These are phyloP conservation scores for Oegoconia quadripuncta DNA, from an alignment of 2,888 invertebrate genomes.

Conservation along the genomic window DNA sequence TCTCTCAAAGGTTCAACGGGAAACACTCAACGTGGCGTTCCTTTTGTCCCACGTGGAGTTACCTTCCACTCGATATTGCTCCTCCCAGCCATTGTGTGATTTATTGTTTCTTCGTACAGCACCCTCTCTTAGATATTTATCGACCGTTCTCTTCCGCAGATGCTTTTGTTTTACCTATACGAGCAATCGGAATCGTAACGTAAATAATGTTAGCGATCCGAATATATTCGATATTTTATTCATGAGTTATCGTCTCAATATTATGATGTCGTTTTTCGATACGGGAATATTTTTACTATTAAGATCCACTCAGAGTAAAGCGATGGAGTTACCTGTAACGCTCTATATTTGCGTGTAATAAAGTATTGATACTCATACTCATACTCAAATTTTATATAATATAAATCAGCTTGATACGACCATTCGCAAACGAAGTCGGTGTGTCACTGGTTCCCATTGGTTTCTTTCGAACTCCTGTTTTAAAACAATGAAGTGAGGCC, in stretches of 20 bases:
- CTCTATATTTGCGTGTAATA: conserved; percentile 7
- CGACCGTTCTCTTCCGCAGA: conserved; percentile 34
- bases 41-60: conserved; percentile 47
- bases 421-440: too few species aligned
- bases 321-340: conserved; percentile 3
- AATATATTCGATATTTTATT: conserved; percentile 33
- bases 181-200: conserved; percentile 28
- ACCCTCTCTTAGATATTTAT: conserved; percentile 37
- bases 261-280: conserved; percentile 22
- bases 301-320: conserved; percentile 12
- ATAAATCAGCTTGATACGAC: too few species aligned
- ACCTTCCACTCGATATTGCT: conserved; percentile 34
- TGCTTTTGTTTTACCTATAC: conserved; percentile 38
- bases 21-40: conserved; percentile 28
- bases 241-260: conserved; percentile 24
- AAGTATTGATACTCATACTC: too few species aligned
- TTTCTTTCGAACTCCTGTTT: too few species aligned
- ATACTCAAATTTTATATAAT: too few species aligned
- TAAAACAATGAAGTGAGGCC: too few species aligned
- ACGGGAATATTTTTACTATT: conserved; percentile 21
- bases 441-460: too few species aligned
- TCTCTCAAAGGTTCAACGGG: too few species aligned
- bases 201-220: conserved; percentile 33
- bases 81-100: conserved; percentile 40
- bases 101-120: conserved; percentile 41